phyloP scores from a whole-genome alignment of 2,888 invertebrate species.

The Phyllotreta striolata region DNA sequence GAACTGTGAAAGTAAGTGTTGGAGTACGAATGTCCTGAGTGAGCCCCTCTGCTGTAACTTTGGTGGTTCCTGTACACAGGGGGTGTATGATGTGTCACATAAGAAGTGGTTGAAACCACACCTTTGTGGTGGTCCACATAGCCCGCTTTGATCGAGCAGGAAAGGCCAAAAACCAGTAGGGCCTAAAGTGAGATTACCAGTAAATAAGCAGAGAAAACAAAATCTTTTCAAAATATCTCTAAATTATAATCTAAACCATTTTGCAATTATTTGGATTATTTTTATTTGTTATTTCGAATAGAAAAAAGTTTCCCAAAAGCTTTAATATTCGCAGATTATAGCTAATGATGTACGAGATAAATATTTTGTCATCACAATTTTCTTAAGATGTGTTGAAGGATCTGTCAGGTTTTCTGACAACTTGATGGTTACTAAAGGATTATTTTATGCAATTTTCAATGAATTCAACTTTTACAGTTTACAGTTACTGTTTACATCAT shows the following conservation, averaged over 20 bases:
- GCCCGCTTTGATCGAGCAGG: constrained; percentile 34
- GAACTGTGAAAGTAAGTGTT: constrained; percentile 26
- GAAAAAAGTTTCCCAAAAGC: too few relatives aligned
- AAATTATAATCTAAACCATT: background rate
- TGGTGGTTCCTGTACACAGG: constrained; percentile 17
- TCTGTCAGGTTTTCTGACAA: too few relatives aligned
- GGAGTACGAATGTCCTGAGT: constrained; percentile 32
- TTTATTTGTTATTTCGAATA: too few relatives aligned
- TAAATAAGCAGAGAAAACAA: background rate
- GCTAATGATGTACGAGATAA: too few relatives aligned
- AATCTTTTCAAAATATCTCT: background rate
- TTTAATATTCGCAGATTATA: too few relatives aligned
- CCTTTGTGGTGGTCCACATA: constrained; percentile 26
- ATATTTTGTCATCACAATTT: too few relatives aligned
- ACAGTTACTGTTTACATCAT: too few relatives aligned
- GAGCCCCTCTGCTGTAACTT: constrained; percentile 28
- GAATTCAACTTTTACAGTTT: too few relatives aligned
- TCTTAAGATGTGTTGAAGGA: too few relatives aligned
- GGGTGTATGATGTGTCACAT: constrained; percentile 41
- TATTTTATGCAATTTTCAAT: too few relatives aligned
- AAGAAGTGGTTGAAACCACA: constrained; percentile 39
- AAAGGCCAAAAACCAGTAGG: constrained; percentile 22
- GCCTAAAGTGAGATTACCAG: constrained; percentile 30
- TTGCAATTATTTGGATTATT: too few relatives aligned
- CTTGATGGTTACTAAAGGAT: too few relatives aligned